Evolutionary conservation across 2,888 invertebrate genomes (phyloP), one percentile per base, ranked within the genome.

Genomic region (Peribatodes rhomboidaria): DNA sequence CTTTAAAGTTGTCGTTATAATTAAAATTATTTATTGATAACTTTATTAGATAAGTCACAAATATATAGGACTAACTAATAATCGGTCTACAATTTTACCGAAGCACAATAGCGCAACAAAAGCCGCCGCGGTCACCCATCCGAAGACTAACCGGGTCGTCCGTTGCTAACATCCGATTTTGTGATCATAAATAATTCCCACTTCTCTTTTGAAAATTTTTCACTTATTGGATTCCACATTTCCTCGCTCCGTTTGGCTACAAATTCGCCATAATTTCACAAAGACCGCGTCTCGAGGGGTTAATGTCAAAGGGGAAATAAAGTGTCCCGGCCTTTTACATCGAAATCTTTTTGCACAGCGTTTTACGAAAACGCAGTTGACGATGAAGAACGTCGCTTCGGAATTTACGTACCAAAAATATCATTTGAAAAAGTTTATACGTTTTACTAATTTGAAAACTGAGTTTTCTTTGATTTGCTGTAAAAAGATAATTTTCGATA

Each of bases 281-380:
- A 62, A 62, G 56, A 55, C n/a, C 22, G 9, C 52, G 57, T 39
- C 31, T 52, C 22, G 42, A 39, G 22, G 56, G 52, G 56, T 33
- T 46, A 58, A 53, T 58, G 58, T 63, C 58, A 63, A 58, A 58
- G 57, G 52, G 27, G 53, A 53, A 63, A 53, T 52, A 58, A 58
- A 52, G 33, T 41, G 31, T 41, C 39, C 22, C 27, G 55, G 31
- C 22, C 14, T 18, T 37, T 53, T 52, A 33, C 27, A 6, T 46
- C 27, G 39, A 46, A 57, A 50, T 53, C 46, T 57, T 16, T 62
- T 52, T 44, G n/a, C 16, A 18, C 33, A 3, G 46, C 33, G n/a
- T 37, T 53, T 47, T 47, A 37, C 31, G 20, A 50, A 52, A 61
- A 54, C n/a, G n/a, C n/a, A 41, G 47, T 44, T 31, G 18, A 54